Base-by-base conservation (phyloP, 2,113 vertebrate genomes). In the Cololabis saira region DNA sequence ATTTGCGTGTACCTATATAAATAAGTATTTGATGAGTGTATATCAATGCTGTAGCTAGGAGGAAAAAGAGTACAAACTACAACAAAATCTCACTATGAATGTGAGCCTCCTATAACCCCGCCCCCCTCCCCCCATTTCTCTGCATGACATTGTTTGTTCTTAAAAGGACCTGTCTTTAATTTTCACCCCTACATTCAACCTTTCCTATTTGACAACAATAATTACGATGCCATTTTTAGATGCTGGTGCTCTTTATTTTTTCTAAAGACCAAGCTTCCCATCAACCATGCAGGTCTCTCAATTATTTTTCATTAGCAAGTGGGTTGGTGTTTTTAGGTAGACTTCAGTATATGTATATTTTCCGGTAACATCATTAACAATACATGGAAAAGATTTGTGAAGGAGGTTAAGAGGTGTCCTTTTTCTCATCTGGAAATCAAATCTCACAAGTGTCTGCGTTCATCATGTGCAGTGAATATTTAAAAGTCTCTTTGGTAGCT, bases 231-330 rank as follows among this genome's bases (percentile, higher is more conserved):
- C 24, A 17, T 76, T 52, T 55, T 67, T 52, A 48, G 24, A 41
- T 15, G 18, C n/a, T 12, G 2, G 33, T 15, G 13, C 51, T 71
- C 54, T 44, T 22, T 40, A 69, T 66, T 75, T 61, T 45, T 76
- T 60, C 59, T 9, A 22, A 21, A 45, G 62, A 37, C 12, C 18
- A 45, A 68, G 57, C 63, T 49, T 76, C 30, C 42, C 50, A 68
- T 66, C 12, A 67, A 76, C 68, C 54, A 76, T 45, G 47, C 57
- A 67, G 52, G 41, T 3, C 17, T 44, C 17, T 40, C 55, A 63
- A 83, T 85, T 71, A 67, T 71, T 65, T 74, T 59, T 22, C 11
- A 71, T 83, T 52, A 61, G 54, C 48, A 40, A 5, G 14, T 27
- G 45, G 15, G 17, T 54, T 44, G 15, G 16, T 57, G 21, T 51